Evolutionary conservation across 1,140 invertebrate genomes (phyloP).

Genomic region (Cylas formicarius): DNA sequence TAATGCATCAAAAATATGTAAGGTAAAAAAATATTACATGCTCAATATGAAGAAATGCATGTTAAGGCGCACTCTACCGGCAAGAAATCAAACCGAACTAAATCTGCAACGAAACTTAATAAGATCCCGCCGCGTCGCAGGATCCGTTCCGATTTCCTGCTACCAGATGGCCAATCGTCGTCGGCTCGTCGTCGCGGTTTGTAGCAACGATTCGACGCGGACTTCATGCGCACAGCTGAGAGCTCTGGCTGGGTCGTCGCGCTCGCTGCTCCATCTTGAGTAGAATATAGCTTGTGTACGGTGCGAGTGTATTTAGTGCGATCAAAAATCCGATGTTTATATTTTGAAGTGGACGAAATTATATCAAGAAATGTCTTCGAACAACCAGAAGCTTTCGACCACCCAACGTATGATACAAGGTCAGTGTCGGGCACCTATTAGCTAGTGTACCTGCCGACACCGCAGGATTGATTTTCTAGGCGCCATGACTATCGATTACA

Average conservation of each 20-base stretch:
- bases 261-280: constrained; percentile 44
- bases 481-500: constrained; percentile 45
- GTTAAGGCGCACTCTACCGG: too few species aligned
- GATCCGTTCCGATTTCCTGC: not conserved
- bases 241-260: constrained; percentile 42
- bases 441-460: constrained; percentile 8
- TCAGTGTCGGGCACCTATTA: constrained; percentile 32
- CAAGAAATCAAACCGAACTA: constrained; percentile 9
- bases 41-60: too few species aligned
- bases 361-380: constrained; percentile 44
- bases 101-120: too few species aligned
- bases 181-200: not conserved
- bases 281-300: constrained; percentile 44
- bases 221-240: constrained; percentile 33
- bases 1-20: too few species aligned
- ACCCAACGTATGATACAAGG: constrained; percentile 45
- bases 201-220: constrained; percentile 37
- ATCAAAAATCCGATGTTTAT: constrained; percentile 43
- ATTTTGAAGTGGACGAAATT: constrained; percentile 42
- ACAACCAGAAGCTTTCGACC: constrained; percentile 43
- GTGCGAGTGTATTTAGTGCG: constrained; percentile 40
- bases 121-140: too few species aligned
- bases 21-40: too few species aligned
- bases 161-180: not conserved
- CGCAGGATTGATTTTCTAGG: constrained; percentile 43